phyloP scores from a whole-genome alignment of 2,888 invertebrate species.

The Lysandra coridon region DNA sequence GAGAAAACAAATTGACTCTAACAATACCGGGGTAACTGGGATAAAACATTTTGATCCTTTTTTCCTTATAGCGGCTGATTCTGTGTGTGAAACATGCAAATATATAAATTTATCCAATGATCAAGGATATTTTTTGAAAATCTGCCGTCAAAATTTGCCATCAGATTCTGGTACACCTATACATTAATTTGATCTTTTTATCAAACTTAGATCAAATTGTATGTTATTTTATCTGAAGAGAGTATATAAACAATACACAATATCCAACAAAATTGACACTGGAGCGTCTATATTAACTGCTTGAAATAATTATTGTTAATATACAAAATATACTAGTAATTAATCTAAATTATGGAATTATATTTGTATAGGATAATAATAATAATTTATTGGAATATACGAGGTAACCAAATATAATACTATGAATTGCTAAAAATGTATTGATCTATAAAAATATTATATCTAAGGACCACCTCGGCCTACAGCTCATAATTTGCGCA shows the following conservation, averaged over 20 bases:
- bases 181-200: neutral
- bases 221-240: neutral
- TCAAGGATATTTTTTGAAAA: no score
- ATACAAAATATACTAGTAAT: neutral
- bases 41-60: no score
- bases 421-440: conserved; percentile 9
- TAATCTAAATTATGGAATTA: neutral
- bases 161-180: neutral
- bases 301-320: neutral
- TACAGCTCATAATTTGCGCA: no score
- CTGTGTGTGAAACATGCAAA: no score
- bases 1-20: no score
- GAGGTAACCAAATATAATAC: conserved; percentile 30
- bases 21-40: no score
- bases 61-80: no score
- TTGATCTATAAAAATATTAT: conserved; percentile 18
- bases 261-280: neutral
- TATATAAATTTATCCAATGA: no score
- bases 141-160: no score
- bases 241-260: neutral
- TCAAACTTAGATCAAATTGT: neutral
- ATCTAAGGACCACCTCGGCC: neutral
- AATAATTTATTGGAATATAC: conserved; percentile 5
- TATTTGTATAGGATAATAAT: neutral
- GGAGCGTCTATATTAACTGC: neutral